Evolutionary conservation across 2,113 vertebrate species (phyloP).

Genomic region (Solenodon paradoxus): DNA sequence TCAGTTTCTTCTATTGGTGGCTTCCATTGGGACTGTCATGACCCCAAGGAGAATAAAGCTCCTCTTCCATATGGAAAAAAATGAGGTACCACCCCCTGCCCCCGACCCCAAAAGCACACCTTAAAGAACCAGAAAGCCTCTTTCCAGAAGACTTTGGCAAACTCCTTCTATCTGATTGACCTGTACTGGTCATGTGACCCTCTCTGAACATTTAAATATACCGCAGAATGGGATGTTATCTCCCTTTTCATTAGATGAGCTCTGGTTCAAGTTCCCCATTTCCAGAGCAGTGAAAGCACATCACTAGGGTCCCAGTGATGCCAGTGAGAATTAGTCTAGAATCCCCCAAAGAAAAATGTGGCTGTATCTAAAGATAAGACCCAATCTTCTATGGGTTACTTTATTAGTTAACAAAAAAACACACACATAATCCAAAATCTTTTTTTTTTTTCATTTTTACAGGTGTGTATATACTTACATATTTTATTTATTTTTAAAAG

Average conservation of each 20-base stretch:
- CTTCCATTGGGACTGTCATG: background rate
- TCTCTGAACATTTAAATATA: background rate
- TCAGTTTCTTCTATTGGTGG: background rate
- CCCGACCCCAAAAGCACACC: too few relatives aligned
- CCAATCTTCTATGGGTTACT: background rate
- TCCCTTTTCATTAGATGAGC: too few relatives aligned
- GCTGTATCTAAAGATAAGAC: background rate
- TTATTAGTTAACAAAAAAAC: slow-evolving; percentile 30
- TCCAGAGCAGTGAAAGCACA: background rate
- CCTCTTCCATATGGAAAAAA: background rate
- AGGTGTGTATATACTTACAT: background rate
- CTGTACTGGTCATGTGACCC: background rate
- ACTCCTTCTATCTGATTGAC: background rate
- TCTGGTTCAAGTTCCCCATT: background rate
- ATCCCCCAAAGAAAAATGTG: background rate
- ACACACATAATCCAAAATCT: background rate
- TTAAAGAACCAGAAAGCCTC: background rate
- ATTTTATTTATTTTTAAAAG: background rate
- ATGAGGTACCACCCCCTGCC: too few relatives aligned
- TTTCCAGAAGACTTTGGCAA: background rate
- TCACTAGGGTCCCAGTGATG: background rate
- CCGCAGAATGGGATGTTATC: background rate
- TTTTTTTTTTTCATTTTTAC: background rate
- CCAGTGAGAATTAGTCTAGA: background rate
- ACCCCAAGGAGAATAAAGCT: background rate